Base-by-base conservation (phyloP, 2,113 vertebrate species). In the Urocynchramus pylzowi region DNA sequence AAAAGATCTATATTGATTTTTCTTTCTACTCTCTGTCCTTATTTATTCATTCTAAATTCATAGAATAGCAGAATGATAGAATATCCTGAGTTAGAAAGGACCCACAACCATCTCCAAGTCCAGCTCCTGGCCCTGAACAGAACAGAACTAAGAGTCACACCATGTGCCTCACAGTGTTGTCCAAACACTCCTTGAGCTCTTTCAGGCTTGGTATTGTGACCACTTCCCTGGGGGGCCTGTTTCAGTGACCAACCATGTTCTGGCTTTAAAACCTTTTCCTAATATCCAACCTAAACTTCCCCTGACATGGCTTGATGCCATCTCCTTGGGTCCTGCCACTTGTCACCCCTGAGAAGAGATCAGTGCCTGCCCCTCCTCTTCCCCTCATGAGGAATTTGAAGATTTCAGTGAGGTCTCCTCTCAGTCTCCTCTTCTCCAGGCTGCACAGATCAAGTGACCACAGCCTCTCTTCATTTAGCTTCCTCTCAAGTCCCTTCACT, bases 391-490 rank as follows among this genome's bases (percentile, higher is more conserved):
- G 22, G 44, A 44, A 37, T 1, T 11, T 37, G 37, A 7, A 73
- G 53, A 57, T 7, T 59, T 9, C 68, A 31, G 3, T 23, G 44
- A 57, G 22, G 13, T 37, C 15, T 57, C 42, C 26, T 3, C 31
- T 50, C 30, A 42, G 22, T 35, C 31, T 71, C 26, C 28, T 61
- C 5, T 41, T 35, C 22, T 49, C 42, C 59, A 73, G 35, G 31
- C 7, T 42, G 31, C 21, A 50, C 35, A 57, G 11, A 50, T 1
- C 16, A 35, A 64, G 27, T 64, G 26, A 49, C 35, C 0, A 0
- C 35, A 64, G 14, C 6, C 1, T 1, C 42, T 71, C 11, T 11
- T 64, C 11, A 31, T 31, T 21, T 3, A 8, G 14, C 9, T 35
- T 71, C 26, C 31, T 9, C 27, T 49, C 7, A 16, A 42, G 17